These are phyloP conservation scores for Gadopsis bispinosus DNA, from an alignment of 2,797 vertebrate species.

Conservation along the genomic window DNA sequence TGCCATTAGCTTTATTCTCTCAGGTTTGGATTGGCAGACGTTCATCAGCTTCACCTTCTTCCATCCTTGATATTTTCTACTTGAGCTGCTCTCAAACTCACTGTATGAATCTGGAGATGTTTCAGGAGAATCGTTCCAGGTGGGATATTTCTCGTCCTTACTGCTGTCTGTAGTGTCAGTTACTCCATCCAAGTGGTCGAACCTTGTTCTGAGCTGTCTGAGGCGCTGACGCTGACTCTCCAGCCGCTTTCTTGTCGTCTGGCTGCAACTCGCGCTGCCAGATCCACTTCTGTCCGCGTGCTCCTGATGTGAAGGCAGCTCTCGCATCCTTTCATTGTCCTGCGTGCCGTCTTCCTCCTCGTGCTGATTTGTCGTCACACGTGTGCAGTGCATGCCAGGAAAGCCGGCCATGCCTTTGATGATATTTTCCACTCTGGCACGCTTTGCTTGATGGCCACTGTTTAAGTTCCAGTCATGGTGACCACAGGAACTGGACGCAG, in stretches of 20 bases:
- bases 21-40: constrained; percentile 58
- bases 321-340: constrained; percentile 76
- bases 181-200: constrained; percentile 60
- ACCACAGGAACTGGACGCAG: constrained; percentile 37
- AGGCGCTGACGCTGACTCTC: constrained; percentile 80
- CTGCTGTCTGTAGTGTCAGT: background rate
- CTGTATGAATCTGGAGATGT: constrained; percentile 19
- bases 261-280: constrained; percentile 26
- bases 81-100: constrained; percentile 28
- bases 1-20: constrained; percentile 75
- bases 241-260: constrained; percentile 72
- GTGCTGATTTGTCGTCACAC: constrained; percentile 6
- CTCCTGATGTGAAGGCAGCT: constrained; percentile 58
- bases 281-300: constrained; percentile 20
- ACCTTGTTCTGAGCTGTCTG: constrained; percentile 75
- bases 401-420: constrained; percentile 86
- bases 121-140: constrained; percentile 27
- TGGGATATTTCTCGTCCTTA: constrained; percentile 30
- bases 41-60: constrained; percentile 55
- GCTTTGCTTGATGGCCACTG: constrained; percentile 84
- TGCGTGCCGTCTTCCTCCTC: constrained; percentile 11
- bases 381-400: constrained; percentile 43
- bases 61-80: constrained; percentile 52
- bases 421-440: constrained; percentile 90
- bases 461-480: constrained; percentile 66